phyloP scores from a whole-genome alignment of 2,797 vertebrate genomes.

The Danio aesculapii region DNA sequence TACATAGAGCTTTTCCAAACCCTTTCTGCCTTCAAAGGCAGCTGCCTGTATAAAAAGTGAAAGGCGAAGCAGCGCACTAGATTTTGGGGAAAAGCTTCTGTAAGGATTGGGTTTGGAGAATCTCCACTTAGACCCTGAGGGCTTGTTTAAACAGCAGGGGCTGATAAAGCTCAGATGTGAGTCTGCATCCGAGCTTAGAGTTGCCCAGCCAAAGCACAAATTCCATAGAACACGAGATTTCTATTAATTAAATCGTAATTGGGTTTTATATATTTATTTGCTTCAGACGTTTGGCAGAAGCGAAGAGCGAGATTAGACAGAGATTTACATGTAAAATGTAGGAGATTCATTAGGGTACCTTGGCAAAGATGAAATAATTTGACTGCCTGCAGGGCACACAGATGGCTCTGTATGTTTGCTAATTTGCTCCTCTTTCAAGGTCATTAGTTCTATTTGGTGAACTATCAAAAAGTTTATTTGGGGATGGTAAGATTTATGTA shows the following conservation, averaged over 20 bases:
- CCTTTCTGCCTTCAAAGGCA: neutral
- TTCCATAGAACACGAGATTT: slow-evolving; percentile 81
- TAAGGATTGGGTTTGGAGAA: slow-evolving; percentile 62
- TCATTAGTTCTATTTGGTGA: slow-evolving; percentile 86
- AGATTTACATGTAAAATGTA: slow-evolving; percentile 86
- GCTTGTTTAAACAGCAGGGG: slow-evolving; percentile 73
- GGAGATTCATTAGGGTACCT: slow-evolving; percentile 86
- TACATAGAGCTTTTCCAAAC: neutral
- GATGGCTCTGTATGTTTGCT: slow-evolving; percentile 86
- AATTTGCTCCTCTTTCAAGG: slow-evolving; percentile 86
- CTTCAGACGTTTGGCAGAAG: slow-evolving; percentile 76
- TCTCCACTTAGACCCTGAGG: slow-evolving; percentile 69
- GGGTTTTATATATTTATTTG: slow-evolving; percentile 88
- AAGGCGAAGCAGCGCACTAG: neutral
- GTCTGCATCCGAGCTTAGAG: slow-evolving; percentile 71
- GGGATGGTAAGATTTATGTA: slow-evolving; percentile 75
- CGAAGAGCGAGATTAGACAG: slow-evolving; percentile 81
- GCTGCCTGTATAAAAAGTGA: neutral
- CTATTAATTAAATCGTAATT: slow-evolving; percentile 88
- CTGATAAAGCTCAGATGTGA: slow-evolving; percentile 73
- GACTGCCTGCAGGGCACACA: slow-evolving; percentile 84
- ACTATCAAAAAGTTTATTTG: slow-evolving; percentile 83
- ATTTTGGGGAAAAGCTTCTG: slow-evolving; percentile 4
- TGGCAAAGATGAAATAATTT: slow-evolving; percentile 84
- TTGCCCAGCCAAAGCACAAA: slow-evolving; percentile 76